Evolutionary conservation across 2,888 invertebrate genomes (phyloP).

Genomic region (Nasonia oneida): DNA sequence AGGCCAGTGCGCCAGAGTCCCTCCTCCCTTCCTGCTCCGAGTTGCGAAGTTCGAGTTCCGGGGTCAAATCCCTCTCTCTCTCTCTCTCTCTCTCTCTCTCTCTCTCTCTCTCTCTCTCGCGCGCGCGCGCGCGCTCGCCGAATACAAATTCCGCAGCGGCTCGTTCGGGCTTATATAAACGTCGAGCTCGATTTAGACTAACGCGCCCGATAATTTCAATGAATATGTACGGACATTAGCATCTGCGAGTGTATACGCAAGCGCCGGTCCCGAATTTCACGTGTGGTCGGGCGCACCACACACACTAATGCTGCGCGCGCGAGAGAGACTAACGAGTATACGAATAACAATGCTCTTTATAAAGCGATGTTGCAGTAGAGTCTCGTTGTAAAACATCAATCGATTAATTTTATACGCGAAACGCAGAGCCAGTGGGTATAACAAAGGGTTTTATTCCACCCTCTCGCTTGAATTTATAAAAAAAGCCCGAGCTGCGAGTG

Average conservation of each 20-base stretch:
- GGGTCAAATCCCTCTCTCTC: slow-evolving; percentile 9
- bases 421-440: not conserved
- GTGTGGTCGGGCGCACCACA: not conserved
- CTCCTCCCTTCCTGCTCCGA: not conserved
- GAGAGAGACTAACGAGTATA: slow-evolving; percentile 42
- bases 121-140: not conserved
- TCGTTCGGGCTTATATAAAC: slow-evolving; percentile 35
- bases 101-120: not conserved
- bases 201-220: slow-evolving; percentile 57
- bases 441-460: too few species aligned
- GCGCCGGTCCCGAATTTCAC: slow-evolving; percentile 6
- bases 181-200: slow-evolving; percentile 50
- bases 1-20: not conserved
- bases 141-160: slow-evolving; percentile 48
- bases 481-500: not conserved
- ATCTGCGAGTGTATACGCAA: slow-evolving; percentile 48
- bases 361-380: slow-evolving; percentile 7
- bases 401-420: slow-evolving; percentile 39
- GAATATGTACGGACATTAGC: slow-evolving; percentile 60
- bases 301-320: slow-evolving; percentile 22
- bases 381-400: slow-evolving; percentile 35
- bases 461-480: slow-evolving; percentile 26
- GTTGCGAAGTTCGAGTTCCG: slow-evolving; percentile 19
- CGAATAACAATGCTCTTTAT: slow-evolving; percentile 55
- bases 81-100: not conserved